Evolutionary conservation across 2,888 invertebrate species (phyloP), one percentile per base, ranked within the genome.

Genomic region (Hyposoter didymator): DNA sequence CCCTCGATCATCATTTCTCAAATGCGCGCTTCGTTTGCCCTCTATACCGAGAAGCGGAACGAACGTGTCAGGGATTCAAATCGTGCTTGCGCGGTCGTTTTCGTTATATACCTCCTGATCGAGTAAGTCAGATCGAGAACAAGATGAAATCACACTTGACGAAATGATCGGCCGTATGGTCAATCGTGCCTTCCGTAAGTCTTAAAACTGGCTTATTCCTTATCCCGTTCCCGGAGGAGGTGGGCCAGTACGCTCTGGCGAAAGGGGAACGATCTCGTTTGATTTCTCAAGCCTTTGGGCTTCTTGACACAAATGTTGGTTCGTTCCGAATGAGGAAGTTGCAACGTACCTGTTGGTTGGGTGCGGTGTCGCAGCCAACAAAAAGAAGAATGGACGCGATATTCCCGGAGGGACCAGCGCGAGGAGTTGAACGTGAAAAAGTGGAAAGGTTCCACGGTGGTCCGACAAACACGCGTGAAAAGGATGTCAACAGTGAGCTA

Each of bases 261-360:
- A 82, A 82, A 79, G 76, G 84, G 70, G 70, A 78, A 78, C 82
- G 82, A 85, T 85, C 75, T 75, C 49, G 82, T 82, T 85, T 82
- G 75, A 81, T 81, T 55, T 76, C 73, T 78, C 81, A 45, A 72
- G 78, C 43, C 72, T 62, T 43, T 47, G 59, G 59, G 73, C 64
- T 32, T 43, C 59, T 74, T 49, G 52, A 47, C 55, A 67, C 66
- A 43, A 69, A 66, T 55, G n/a, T 45, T 14, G 52, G 49, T 28
- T 22, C 32, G 28, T 66, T 43, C 75, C 81, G 55, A 82, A 43
- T 70, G 64, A 75, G 35, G 72, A 75, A 82, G 70, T 70, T 49
- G 72, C 66, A 22, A 49, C 75, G 78, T 82, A 67, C 62, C 76
- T 52, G 82, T 82, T 72, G 28, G 69, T 67, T 64, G 81, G 55